Evolutionary conservation across 2,888 invertebrate genomes (phyloP).

Genomic region (Nebria salina): DNA sequence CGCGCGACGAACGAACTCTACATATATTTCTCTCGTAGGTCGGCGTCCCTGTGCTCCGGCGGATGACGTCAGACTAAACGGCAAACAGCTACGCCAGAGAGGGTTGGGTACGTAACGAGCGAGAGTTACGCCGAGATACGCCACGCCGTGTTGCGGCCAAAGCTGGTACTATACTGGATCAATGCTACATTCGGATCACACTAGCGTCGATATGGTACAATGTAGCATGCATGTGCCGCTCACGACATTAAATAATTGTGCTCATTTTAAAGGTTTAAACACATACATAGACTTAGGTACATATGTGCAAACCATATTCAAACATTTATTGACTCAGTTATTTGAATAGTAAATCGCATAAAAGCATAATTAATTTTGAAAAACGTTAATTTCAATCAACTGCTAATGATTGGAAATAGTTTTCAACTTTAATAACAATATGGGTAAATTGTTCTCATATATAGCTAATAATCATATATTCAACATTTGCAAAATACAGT

Average conservation of each 20-base stretch:
- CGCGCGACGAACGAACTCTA: conserved; percentile 1
- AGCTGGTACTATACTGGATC: conserved; percentile 54
- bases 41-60: conserved; percentile 26
- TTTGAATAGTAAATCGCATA: no score
- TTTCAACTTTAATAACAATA: no score
- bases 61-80: conserved; percentile 47
- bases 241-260: conserved; percentile 6
- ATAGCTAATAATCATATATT: no score
- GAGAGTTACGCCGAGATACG: conserved; percentile 29
- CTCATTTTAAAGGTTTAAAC: conserved; percentile 5
- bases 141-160: conserved; percentile 48
- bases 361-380: no score
- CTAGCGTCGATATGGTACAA: conserved; percentile 47
- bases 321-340: no score
- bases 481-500: no score
- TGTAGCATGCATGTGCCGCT: conserved; percentile 46
- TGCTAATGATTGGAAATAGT: no score
- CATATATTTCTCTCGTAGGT: background rate
- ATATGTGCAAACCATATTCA: background rate
- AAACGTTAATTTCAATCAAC: no score
- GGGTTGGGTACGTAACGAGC: conserved; percentile 33
- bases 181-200: conserved; percentile 52
- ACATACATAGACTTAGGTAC: background rate
- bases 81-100: conserved; percentile 32
- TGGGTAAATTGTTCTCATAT: no score